Evolutionary conservation across 2,113 vertebrate species (phyloP), one percentile per base, ranked within the genome.

Genomic region (Scolopax mira): DNA sequence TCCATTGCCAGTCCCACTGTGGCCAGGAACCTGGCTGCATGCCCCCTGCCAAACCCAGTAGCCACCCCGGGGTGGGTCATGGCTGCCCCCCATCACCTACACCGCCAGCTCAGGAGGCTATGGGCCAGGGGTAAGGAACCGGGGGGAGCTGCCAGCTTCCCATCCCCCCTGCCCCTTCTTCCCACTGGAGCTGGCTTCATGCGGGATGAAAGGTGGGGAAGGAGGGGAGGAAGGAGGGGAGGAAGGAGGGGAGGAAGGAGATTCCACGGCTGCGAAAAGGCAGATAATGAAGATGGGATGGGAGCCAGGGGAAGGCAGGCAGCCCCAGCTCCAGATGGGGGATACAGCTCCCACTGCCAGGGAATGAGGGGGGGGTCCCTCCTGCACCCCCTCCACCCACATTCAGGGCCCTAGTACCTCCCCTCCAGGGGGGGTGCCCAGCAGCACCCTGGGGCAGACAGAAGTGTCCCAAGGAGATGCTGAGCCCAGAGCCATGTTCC

Each of bases 241-340:
- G 42, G 72, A 95, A 92, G 83, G 88, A 92, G 88, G 71, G 3
- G 8, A 88, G 71, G 90, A 92, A 85, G 49, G 46, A 79, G 85
- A 90, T 95, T 95, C 90, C 3, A 46, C 69, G 89, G 83, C 91
- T 96, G 93, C 77, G 80, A 84, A 89, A 89, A 96, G 77, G 37
- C 11, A 4, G 44, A 46, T 94, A 73, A 86, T 1, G 46, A 78
- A 84, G 55, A 77, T 71, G 83, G 80, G 84, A 94, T 54, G 65
- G 73, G 69, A 88, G 93, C 77, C 84, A 73, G 80, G 10, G 37
- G 24, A 89, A 90, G 91, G 46, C 85, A 28, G 9, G 31, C 1
- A 0, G 23, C 44, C 75, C 30, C 22, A 1, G 55, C 74, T 91
- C 37, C 28, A 5, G 10, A 39, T 3, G 10, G 4, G 2, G 10